Base-by-base conservation (phyloP, 2,113 vertebrate genomes). In the Callionymus lyra region DNA sequence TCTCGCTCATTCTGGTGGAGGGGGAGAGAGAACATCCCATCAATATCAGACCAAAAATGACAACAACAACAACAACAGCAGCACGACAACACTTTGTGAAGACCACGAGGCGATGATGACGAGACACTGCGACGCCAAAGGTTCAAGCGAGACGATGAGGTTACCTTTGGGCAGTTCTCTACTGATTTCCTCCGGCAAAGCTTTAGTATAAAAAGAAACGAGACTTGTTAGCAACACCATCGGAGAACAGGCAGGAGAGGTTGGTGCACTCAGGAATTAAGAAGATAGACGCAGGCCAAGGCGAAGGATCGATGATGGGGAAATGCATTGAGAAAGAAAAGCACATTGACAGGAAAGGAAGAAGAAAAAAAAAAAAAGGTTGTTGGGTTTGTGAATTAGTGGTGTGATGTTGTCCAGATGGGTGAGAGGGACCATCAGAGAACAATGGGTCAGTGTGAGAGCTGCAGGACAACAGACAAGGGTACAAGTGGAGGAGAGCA, bases 81-180 rank as follows among this genome's bases (percentile, higher is more conserved):
- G 12, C 38, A 40, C 31, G 50, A 49, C 66, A 45, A 59, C 52
- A 61, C 47, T 18, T 15, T 53, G 63, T 58, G 62, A 54, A 64
- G 17, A 40, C 17, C 11, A 63, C 5, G 46, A 47, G 18, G 18
- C 21, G 54, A 52, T 11, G 41, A 51, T 14, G 38, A 41, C 15
- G 41, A 48, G 32, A 39, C 31, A 38, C 32, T n/a, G 50, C 51
- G 36, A 70, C 54, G 16, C 54, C 50, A 38, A 58, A 56, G 48
- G 61, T 46, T 62, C 58, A 14, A 47, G 61, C n/a, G 63, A 57
- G 68, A 50, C 6, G 32, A 39, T 39, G 38, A 41, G 36, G 67
- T 84, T 84, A 85, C 82, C 82, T 85, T 82, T 44, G 82, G 81
- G 62, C 82, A 85, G 69, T 83, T 81, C 72, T 85, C 82, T 77